Evolutionary conservation across 2,888 invertebrate genomes (phyloP).

Genomic region (Aleiodes alternator): DNA sequence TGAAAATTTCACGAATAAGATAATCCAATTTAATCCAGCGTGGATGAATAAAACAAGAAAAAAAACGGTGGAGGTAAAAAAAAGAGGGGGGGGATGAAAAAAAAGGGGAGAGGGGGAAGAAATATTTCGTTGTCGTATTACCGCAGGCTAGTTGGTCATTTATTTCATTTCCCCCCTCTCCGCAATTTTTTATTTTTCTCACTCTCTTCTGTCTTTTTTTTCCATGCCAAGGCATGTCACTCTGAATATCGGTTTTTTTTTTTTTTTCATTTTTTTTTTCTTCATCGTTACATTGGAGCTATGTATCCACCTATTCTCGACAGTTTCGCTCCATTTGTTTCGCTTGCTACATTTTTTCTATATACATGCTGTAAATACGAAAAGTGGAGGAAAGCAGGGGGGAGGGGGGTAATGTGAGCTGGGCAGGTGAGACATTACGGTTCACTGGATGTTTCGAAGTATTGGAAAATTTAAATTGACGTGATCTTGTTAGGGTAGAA

Average conservation of each 20-base stretch:
- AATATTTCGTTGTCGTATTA: slow-evolving; percentile 19
- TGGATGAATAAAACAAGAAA: not conserved
- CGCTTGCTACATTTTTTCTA: slow-evolving; percentile 21
- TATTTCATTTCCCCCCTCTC: not conserved
- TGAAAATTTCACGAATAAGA: slow-evolving; percentile 21
- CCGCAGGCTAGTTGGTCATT: slow-evolving; percentile 5
- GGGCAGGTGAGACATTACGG: slow-evolving; percentile 22
- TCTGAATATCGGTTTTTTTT: slow-evolving; percentile 39
- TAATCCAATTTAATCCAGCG: slow-evolving; percentile 31
- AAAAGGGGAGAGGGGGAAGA: not conserved
- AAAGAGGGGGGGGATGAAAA: not conserved
- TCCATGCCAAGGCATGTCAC: not conserved
- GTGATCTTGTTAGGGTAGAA: not conserved
- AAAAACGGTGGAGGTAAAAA: too few relatives aligned
- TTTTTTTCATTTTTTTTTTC: not conserved
- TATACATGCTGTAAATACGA: slow-evolving; percentile 9
- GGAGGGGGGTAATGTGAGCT: not conserved
- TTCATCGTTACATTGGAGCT: not conserved
- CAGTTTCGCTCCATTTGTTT: slow-evolving; percentile 39
- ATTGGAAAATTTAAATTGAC: slow-evolving; percentile 9
- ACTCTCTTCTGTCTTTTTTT: not conserved
- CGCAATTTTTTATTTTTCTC: not conserved
- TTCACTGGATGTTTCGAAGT: slow-evolving; percentile 16
- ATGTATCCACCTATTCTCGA: slow-evolving; percentile 28
- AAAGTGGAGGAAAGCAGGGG: not conserved